Base-by-base conservation (phyloP, 92 coral and sea anemone genomes). In the Epizoanthus illoricatus region DNA sequence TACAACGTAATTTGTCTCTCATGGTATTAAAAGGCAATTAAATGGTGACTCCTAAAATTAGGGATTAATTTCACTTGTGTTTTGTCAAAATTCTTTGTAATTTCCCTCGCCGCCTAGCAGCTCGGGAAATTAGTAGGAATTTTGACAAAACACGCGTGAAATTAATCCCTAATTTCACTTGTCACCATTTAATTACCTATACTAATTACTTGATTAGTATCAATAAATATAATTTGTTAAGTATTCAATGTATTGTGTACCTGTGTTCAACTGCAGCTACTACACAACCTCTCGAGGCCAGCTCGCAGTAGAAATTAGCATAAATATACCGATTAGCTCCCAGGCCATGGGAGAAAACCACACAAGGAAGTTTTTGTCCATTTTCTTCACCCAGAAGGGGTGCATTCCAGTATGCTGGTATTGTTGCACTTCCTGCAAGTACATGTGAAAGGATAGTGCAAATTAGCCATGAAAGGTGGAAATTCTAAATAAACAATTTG, bases 191-290 rank as follows among this genome's bases (percentile, higher is more conserved):
- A 28, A 0, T 28, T 28, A 28, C 33, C 33, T 28, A 28, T 0
- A 28, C 0, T 28, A 28, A 28, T 28, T 28, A 1, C 33, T 28
- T 28, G 33, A 28, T 28, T 28, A 1, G 33, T 28, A 28, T 28
- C 33, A 28, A 28, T 28, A 28, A 28, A 28, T 28, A 65, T n/a
- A n/a, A n/a, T n/a, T 65, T 65, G 19, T 11, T 42, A 16, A 42
- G 23, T 60, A 72, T 72, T 21, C n/a, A 42, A 61, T 57, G 15
- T 57, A n/a, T 24, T 33, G 20, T 78, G 7, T 66, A 96, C 98
- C 99, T 93, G 87, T 96, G 99, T 85, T 96, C 99, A 16, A 96
- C 89, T 20, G 90, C 90, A 47, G 98, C 97, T 28, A 96, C 99
- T 12, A 96, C 40, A 80, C 93, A 96, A 5, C 99, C 99, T 45